Evolutionary conservation across 2,888 invertebrate species (phyloP).

Genomic region (Mystacides longicornis): DNA sequence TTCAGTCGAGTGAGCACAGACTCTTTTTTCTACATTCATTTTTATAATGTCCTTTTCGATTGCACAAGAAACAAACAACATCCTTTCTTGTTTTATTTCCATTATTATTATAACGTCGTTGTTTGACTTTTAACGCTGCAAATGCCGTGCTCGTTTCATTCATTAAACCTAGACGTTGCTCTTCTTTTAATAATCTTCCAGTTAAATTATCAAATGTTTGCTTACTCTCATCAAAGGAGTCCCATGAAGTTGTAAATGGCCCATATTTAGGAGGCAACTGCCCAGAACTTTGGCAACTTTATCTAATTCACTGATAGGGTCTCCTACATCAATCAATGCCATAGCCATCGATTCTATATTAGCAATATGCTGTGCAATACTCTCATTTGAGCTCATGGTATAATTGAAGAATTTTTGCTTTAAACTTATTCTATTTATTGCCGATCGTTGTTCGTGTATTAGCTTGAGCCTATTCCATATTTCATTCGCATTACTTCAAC

Average conservation of each 20-base stretch:
- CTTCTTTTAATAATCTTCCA: not conserved
- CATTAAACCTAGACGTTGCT: not conserved
- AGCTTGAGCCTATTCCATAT: slow-evolving; percentile 21
- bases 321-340: slow-evolving; percentile 16
- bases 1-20: too few relatives aligned
- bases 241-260: slow-evolving; percentile 11
- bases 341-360: slow-evolving; percentile 21
- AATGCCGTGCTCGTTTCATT: not conserved
- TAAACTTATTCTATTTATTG: slow-evolving; percentile 21
- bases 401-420: slow-evolving; percentile 21
- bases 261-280: slow-evolving; percentile 10
- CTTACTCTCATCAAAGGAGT: slow-evolving; percentile 14
- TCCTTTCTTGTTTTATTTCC: too few relatives aligned
- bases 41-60: too few relatives aligned
- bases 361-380: slow-evolving; percentile 21
- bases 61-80: too few relatives aligned
- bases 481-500: slow-evolving; percentile 9
- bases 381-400: slow-evolving; percentile 10
- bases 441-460: slow-evolving; percentile 20
- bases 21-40: too few relatives aligned
- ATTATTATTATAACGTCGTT: too few relatives aligned
- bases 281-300: slow-evolving; percentile 19
- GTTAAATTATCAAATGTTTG: slow-evolving; percentile 19
- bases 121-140: not conserved
- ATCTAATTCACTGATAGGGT: slow-evolving; percentile 17